Evolutionary conservation across 2,113 vertebrate species (phyloP), one percentile per base, ranked within the genome.

Genomic region (Cygnus buccinator): DNA sequence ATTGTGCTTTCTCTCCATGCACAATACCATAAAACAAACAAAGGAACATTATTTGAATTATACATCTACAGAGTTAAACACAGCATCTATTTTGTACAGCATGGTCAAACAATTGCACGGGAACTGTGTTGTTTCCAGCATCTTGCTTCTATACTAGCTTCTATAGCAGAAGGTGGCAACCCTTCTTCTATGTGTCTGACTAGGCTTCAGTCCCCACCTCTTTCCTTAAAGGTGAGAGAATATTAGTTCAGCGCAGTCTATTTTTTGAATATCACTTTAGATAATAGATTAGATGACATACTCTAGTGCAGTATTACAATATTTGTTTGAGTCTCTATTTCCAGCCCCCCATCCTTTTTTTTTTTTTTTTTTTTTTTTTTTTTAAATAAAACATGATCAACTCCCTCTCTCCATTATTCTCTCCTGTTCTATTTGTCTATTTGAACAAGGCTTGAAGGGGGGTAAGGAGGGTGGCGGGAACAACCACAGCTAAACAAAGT

Each of bases 101-200:
- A 37, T 26, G 15, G 4, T 15, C 37, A 70, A 59, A 44, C 52
- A 12, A 2, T 54, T 41, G 6, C 23, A 54, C 5, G 58, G 29
- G 43, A 63, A 18, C 28, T 44, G 43, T 46, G 10, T 5, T 44
- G 8, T 52, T 44, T 20, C 16, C 37, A 59, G 15, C 11, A n/a
- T 46, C 15, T 28, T 77, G 28, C 4, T 76, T 82, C 35, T 44
- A 14, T 23, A 66, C 16, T 7, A 65, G 37, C 28, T 39, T 39
- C 39, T 39, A 11, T 22, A 54, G 12, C 13, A 58, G 37, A 76
- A 35, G 22, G 1, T 0, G 1, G 14, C 6, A 71, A 44, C 3
- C 1, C 20, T 46, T 58, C 71, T 15, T 12, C 39, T 37, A 37
- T 8, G 37, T 37, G 37, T 37, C 37, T 21, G 7, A 41, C 44